phyloP scores from a whole-genome alignment of 2,113 vertebrate species.

The Dermatemys mawii region DNA sequence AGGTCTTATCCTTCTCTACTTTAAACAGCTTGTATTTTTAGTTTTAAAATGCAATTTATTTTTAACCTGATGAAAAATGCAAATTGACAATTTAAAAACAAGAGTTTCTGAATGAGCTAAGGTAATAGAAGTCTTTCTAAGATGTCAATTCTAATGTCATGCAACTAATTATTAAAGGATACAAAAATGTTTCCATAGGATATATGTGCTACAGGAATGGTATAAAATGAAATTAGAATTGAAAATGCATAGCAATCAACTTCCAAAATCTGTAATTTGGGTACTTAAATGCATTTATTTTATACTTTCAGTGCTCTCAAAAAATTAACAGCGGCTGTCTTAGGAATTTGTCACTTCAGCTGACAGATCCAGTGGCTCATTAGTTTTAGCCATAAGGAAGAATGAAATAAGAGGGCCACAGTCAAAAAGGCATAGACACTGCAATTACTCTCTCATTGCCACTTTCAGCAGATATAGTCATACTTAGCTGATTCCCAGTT shows the following conservation, averaged over 20 bases:
- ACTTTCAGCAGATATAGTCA: slow-evolving; percentile 14
- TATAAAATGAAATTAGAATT: neutral
- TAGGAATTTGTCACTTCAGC: slow-evolving; percentile 32
- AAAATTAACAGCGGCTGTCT: slow-evolving; percentile 1
- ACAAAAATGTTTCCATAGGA: neutral
- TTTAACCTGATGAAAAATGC: neutral
- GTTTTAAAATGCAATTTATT: neutral
- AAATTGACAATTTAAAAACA: neutral
- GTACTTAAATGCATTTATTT: neutral
- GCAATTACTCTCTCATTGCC: slow-evolving; percentile 13
- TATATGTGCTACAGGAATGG: neutral
- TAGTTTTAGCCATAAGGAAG: slow-evolving; percentile 21
- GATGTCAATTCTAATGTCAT: neutral
- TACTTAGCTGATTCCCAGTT: neutral
- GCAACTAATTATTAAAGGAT: neutral
- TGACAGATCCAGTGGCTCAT: slow-evolving; percentile 17
- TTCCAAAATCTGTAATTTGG: neutral
- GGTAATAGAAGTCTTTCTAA: neutral
- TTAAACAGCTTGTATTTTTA: neutral
- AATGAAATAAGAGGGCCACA: neutral
- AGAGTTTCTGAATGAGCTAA: neutral
- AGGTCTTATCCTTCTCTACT: neutral
- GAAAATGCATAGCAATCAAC: neutral
- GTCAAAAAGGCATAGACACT: slow-evolving; percentile 41
- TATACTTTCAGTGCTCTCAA: neutral